A percentile compares a stretch with the other conserved stretches of the same genome.
Evolutionary conservation across 2,797 vertebrate genomes (phyloP).

Genomic region (Mus spretus): DNA sequence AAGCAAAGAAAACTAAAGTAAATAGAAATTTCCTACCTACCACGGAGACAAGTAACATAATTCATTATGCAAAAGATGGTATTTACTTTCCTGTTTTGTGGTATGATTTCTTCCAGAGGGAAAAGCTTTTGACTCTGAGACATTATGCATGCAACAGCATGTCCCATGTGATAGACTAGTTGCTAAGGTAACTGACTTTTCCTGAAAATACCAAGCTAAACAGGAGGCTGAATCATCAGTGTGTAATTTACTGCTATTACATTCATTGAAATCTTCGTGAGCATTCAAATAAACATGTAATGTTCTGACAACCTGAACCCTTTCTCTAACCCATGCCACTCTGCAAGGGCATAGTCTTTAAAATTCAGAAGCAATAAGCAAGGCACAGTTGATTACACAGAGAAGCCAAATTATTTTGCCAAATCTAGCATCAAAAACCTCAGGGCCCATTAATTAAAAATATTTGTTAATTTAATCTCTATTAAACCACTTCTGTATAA

Average conservation of each 20-base stretch:
- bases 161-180: conserved; percentile 77
- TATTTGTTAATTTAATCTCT: conserved; percentile 27
- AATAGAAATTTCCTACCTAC: conserved; percentile 55
- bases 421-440: neutral
- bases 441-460: neutral
- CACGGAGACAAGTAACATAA: conserved; percentile 25
- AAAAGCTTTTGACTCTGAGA: conserved; percentile 66
- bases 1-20: conserved; percentile 24
- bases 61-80: conserved; percentile 32
- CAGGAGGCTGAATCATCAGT: conserved; percentile 79
- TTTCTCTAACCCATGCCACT: neutral
- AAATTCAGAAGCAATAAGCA: conserved; percentile 32
- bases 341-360: neutral
- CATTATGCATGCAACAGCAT: conserved; percentile 50
- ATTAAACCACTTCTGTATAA: neutral
- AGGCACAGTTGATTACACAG: neutral
- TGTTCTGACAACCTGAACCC: conserved; percentile 27
- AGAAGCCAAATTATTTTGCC: neutral
- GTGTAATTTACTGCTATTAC: conserved; percentile 70
- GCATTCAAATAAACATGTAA: conserved; percentile 65
- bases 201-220: conserved; percentile 80
- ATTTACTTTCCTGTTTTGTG: conserved; percentile 62
- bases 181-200: conserved; percentile 86
- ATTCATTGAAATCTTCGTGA: conserved; percentile 70
- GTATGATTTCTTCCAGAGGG: conserved; percentile 56